phyloP scores from a whole-genome alignment of 2,113 vertebrate species.

The Oenanthe melanoleuca region DNA sequence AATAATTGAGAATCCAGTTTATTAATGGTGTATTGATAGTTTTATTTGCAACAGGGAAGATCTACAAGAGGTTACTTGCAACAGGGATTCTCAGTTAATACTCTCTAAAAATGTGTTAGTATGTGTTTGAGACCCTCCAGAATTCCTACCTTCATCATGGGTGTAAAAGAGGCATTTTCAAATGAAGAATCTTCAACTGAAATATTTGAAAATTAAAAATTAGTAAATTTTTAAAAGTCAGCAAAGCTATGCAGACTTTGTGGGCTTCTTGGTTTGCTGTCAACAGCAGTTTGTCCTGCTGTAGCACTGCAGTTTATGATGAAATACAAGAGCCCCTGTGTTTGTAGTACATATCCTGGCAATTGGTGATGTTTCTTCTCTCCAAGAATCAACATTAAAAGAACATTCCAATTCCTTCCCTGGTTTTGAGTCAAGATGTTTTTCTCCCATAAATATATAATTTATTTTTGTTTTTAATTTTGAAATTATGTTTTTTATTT shows the following conservation, averaged over 20 bases:
- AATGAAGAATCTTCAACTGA: background rate
- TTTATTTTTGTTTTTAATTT: background rate
- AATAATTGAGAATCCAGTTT: background rate
- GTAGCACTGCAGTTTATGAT: background rate
- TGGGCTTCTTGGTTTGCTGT: background rate
- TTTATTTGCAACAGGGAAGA: background rate
- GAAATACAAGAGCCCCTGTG: background rate
- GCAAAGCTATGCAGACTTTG: background rate
- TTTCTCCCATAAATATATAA: background rate
- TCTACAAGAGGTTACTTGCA: background rate
- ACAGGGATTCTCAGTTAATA: background rate
- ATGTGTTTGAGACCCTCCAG: background rate
- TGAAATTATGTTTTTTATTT: background rate
- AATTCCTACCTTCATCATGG: background rate
- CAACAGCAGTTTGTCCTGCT: background rate
- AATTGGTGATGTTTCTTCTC: background rate
- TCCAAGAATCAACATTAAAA: background rate
- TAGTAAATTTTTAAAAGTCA: background rate
- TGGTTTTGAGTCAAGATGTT: background rate
- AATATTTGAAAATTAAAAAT: background rate
- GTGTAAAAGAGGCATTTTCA: background rate
- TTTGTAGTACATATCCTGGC: background rate
- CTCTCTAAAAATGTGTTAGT: background rate
- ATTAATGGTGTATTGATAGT: background rate
- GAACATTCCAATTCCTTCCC: background rate